Conservation (phyloP, 1,140 invertebrate genomes). For the Brachystomella parvula region DNA sequence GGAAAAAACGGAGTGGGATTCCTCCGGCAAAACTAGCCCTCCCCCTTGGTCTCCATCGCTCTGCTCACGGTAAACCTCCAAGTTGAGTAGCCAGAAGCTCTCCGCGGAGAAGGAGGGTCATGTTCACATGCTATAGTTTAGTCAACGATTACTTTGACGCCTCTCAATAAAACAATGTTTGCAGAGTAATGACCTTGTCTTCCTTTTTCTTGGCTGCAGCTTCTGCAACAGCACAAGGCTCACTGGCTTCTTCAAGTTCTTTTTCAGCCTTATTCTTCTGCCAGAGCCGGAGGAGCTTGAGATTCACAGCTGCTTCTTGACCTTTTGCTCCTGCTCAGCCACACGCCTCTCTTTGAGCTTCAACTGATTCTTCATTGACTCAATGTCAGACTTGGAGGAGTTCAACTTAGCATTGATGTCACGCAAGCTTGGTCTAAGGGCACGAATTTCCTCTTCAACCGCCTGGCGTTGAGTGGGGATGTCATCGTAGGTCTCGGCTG, state of each 20-base stretch:
- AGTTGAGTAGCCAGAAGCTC: too few species aligned
- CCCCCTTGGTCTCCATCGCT: slow-evolving; percentile 49
- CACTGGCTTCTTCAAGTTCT: slow-evolving; percentile 54
- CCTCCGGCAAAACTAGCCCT: slow-evolving; percentile 35
- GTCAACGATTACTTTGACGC: slow-evolving; percentile 50
- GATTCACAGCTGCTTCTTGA: slow-evolving; percentile 58
- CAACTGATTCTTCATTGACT: slow-evolving; percentile 50
- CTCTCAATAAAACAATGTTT: slow-evolving; percentile 57
- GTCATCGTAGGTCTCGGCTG: slow-evolving; percentile 39
- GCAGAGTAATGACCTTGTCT: slow-evolving; percentile 66
- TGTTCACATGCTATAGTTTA: too few species aligned
- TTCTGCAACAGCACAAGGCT: slow-evolving; percentile 53
- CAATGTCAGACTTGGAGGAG: slow-evolving; percentile 50
- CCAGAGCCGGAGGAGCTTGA: slow-evolving; percentile 43
- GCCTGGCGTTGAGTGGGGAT: slow-evolving; percentile 41
- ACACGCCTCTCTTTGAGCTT: slow-evolving; percentile 54
- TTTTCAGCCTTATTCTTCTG: slow-evolving; percentile 41
- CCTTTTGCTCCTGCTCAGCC: slow-evolving; percentile 61
- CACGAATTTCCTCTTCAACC: slow-evolving; percentile 50
- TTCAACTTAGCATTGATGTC: slow-evolving; percentile 47
- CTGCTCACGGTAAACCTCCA: too few species aligned
- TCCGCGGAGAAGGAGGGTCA: too few species aligned
- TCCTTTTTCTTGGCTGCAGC: slow-evolving; percentile 56
- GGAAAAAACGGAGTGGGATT: too few species aligned
- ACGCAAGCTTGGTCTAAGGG: slow-evolving; percentile 45